Conservation (phyloP, 2,797 vertebrate species). For the Tadarida brasiliensis region DNA sequence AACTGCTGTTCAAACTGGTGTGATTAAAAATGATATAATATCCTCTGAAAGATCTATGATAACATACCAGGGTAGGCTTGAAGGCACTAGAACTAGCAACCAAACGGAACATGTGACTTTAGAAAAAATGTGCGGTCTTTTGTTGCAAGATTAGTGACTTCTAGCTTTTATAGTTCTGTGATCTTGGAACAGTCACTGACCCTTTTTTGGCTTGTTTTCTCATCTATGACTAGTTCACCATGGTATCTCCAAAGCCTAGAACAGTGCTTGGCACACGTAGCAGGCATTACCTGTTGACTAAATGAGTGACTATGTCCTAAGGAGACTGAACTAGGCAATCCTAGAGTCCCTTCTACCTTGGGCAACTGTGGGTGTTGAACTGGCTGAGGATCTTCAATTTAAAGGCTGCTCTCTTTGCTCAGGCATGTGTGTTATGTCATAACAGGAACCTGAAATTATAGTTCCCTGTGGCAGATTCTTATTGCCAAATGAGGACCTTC, state of each 20-base stretch:
- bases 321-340: neutral
- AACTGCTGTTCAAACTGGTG: neutral
- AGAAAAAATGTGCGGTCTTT: conserved; percentile 11
- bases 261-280: neutral
- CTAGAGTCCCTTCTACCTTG: neutral
- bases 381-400: neutral
- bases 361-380: neutral
- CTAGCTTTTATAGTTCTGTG: neutral
- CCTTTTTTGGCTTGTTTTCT: conserved; percentile 1
- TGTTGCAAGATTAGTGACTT: neutral
- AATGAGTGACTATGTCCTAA: neutral
- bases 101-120: conserved; percentile 21
- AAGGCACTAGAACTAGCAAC: conserved; percentile 8
- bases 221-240: neutral
- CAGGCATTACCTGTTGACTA: neutral
- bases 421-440: neutral
- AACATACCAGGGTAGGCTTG: neutral
- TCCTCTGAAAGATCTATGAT: conserved; percentile 2
- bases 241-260: neutral
- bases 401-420: conserved; percentile 24
- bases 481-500: conserved; percentile 38
- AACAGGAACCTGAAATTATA: conserved; percentile 65
- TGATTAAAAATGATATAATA: conserved; percentile 18
- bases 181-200: conserved; percentile 1
- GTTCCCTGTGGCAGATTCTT: conserved; percentile 51